These are phyloP conservation scores for Cetonia aurata DNA, from an alignment of 2,888 invertebrate species.

Conservation along the genomic window DNA sequence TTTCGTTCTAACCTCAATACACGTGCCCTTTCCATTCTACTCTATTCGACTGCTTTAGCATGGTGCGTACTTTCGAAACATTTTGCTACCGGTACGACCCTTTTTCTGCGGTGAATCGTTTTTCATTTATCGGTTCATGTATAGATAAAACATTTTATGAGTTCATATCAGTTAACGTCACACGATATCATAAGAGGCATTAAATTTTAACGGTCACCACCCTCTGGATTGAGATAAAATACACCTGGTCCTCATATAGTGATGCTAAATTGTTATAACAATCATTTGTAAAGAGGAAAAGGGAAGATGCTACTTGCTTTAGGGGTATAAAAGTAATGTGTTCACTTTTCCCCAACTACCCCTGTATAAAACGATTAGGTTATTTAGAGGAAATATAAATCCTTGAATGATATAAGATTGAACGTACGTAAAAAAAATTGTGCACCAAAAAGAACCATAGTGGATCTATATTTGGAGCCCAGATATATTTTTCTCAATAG, in stretches of 20 bases:
- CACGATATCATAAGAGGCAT: constrained; percentile 19
- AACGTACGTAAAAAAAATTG: too few species aligned
- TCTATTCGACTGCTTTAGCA: not conserved
- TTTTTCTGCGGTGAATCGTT: constrained; percentile 16
- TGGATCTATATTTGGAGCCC: too few species aligned
- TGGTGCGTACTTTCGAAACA: constrained; percentile 1
- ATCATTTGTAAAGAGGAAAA: not conserved
- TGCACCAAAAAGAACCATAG: not conserved
- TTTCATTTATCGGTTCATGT: constrained; percentile 19
- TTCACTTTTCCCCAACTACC: too few species aligned
- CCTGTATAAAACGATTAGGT: too few species aligned
- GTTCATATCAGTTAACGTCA: constrained; percentile 36
- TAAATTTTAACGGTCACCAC: constrained; percentile 28
- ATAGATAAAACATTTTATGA: constrained; percentile 32
- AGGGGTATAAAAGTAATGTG: too few species aligned
- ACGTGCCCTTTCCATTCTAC: too few species aligned
- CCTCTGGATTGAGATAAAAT: constrained; percentile 17
- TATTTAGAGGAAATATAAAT: not conserved
- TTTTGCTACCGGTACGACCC: not conserved
- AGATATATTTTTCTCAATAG: too few species aligned
- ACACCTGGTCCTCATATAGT: constrained; percentile 1
- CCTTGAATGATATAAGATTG: too few species aligned
- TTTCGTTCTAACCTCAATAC: too few species aligned
- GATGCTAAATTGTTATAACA: not conserved
- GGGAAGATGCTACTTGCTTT: too few species aligned